Conservation (phyloP, 2,888 invertebrate genomes). For the Sesia apiformis region DNA sequence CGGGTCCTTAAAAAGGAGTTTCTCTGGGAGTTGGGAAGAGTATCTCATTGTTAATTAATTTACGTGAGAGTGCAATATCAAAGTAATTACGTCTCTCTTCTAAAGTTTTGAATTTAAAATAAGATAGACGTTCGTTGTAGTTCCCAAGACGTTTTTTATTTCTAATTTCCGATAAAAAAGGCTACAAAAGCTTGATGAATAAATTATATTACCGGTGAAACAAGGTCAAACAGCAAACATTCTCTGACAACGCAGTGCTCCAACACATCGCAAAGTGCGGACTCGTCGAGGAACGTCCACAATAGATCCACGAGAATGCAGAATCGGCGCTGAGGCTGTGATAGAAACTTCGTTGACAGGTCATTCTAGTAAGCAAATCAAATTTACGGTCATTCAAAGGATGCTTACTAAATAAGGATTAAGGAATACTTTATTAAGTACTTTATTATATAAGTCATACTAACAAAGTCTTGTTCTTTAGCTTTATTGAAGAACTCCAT, state of each 20-base stretch:
- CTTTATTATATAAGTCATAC: slow-evolving; percentile 12
- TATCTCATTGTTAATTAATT: too few species aligned
- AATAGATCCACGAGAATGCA: slow-evolving; percentile 72
- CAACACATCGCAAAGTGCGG: slow-evolving; percentile 76
- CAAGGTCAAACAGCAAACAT: slow-evolving; percentile 76
- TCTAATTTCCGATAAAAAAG: too few species aligned
- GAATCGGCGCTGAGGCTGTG: slow-evolving; percentile 41
- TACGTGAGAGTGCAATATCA: too few species aligned
- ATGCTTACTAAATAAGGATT: too few species aligned
- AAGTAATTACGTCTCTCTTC: too few species aligned
- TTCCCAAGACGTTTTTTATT: too few species aligned
- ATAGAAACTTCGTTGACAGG: slow-evolving; percentile 31
- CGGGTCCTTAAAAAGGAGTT: too few species aligned
- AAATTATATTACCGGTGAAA: slow-evolving; percentile 51
- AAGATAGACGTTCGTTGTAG: too few species aligned
- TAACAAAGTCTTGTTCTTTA: slow-evolving; percentile 42
- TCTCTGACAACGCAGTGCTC: slow-evolving; percentile 77
- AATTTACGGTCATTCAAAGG: too few species aligned
- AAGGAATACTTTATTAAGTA: background rate
- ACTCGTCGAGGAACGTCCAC: slow-evolving; percentile 80
- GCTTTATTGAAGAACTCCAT: slow-evolving; percentile 33
- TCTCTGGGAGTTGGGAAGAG: too few species aligned
- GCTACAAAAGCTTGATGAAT: too few species aligned
- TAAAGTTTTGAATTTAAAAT: too few species aligned
- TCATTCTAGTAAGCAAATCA: slow-evolving; percentile 20